Evolutionary conservation across 2,113 vertebrate species (phyloP), one percentile per base, ranked within the genome.

Genomic region (Alethe diademata): DNA sequence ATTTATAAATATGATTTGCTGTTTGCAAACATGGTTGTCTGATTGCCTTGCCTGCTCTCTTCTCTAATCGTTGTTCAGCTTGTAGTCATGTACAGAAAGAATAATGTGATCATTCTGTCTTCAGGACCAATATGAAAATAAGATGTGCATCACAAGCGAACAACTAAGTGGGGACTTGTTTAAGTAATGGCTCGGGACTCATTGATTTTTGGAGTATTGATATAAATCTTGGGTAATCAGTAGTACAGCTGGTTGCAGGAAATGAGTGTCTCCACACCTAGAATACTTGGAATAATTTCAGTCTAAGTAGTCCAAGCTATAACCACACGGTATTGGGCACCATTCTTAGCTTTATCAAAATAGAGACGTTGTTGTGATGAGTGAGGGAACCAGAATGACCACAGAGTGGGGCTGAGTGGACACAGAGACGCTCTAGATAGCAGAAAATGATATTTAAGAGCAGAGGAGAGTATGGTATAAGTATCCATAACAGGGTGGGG

Each of bases 401-500:
- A 20, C 23, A 29, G 8, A 26, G 3, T 5, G 9, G 29, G 11
- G 6, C 8, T n/a, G 33, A 60, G 19, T 22, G 28, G 19, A 22
- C 33, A 45, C 10, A 74, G 14, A 57, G 1, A 3, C 5, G 3
- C 8, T 38, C 35, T 78, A 20, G 23, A 20, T 6, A 67, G 6
- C 15, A 87, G 22, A 61, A 89, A 84, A 33, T 1, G 12, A 23
- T 19, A 16, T 75, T 47, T 36, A 72, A 36, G 28, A 74, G 12
- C 10, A 62, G 4, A 73, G 4, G 7, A 50, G 18, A 31, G 4
- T 35, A 42, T 12, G 14, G 3, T 10, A 11, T 50, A 78, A 51
- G 2, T 12, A 33, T 38, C 19, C 0, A 1, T 36, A 29, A 66
- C 16, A 62, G 19, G 1, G 2, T 4, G 23, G 9, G 12, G 4